phyloP scores from a whole-genome alignment of 2,797 vertebrate species.

The Ceryle rudis region DNA sequence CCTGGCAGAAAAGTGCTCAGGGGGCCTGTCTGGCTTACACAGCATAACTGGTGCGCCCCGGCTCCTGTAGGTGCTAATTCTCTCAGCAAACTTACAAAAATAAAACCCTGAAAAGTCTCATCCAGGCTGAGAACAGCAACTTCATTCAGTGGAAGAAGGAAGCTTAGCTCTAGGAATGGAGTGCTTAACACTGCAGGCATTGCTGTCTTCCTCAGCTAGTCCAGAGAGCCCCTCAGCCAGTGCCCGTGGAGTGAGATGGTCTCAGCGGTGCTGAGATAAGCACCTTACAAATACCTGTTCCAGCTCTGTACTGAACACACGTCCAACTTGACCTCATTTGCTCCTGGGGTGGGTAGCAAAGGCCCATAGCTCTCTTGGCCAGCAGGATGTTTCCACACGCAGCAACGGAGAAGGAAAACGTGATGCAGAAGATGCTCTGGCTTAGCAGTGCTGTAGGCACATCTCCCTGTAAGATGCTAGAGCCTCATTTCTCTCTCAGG shows the following conservation, averaged over 20 bases:
- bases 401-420: background rate
- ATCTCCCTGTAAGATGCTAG: accelerated
- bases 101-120: conserved; percentile 64
- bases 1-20: background rate
- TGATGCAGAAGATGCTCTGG: background rate
- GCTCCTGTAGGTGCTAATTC: conserved; percentile 63
- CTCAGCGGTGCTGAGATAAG: background rate
- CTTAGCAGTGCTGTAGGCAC: background rate
- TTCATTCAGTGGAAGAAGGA: conserved; percentile 44
- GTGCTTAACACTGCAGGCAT: conserved; percentile 1
- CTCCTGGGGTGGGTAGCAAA: background rate
- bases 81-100: conserved; percentile 69
- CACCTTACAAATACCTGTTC: background rate
- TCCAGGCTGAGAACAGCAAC: conserved; percentile 63
- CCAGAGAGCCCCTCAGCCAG: background rate
- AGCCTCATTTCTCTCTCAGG: background rate
- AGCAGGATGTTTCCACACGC: background rate
- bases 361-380: background rate
- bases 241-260: background rate
- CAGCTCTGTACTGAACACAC: background rate
- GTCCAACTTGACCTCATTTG: background rate
- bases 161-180: background rate
- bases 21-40: conserved; percentile 14
- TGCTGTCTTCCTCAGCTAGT: background rate
- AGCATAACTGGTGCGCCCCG: background rate